Evolutionary conservation across 2,113 vertebrate genomes (phyloP), one percentile per base, ranked within the genome.

Genomic region (Eublepharis macularius): DNA sequence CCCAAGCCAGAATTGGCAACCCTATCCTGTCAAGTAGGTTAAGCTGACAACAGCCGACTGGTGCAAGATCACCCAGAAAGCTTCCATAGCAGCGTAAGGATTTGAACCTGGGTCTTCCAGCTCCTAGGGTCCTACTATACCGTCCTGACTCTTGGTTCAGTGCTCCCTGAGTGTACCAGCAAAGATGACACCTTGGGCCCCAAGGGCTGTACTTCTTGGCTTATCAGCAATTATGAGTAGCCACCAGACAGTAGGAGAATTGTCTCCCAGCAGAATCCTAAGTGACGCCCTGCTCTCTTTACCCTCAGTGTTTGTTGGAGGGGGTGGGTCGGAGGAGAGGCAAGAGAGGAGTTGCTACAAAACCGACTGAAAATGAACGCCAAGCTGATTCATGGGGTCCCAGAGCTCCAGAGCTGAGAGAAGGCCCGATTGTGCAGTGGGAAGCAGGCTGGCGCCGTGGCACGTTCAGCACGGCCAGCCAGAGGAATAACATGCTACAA

Each of bases 191-290:
- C 47, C 14, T 68, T 1, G 26, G 60, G 24, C 60, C 21, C 2
- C 7, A 0, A 6, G 76, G 32, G 76, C 76, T 13, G 19, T 47
- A 32, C n/a, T 4, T 11, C 45, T 36, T 34, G 47, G 51, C 21
- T 34, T 75, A n/a, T 75, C 43, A 49, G 29, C 32, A n/a, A 1
- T n/a, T 51, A n/a, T 1, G 14, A 26, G 73, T 47, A 1, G 36
- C 34, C 7, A 17, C 2, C 2, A 6, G 36, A 41, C 81, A 79
- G 54, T 19, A 8, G 68, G 54, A 12, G 43, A 54, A 41, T 43
- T 74, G 57, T 19, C 41, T 0, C 0, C 0, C 1, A 57, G 24
- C 39, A 8, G 82, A 74, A 24, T 77, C 17, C 54, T 0, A 0
- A 39, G 6, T 41, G 10, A 75, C 32, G 70, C 0, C 10, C 0